Evolutionary conservation across 2,888 invertebrate genomes (phyloP).

Genomic region (Athalia cordata): DNA sequence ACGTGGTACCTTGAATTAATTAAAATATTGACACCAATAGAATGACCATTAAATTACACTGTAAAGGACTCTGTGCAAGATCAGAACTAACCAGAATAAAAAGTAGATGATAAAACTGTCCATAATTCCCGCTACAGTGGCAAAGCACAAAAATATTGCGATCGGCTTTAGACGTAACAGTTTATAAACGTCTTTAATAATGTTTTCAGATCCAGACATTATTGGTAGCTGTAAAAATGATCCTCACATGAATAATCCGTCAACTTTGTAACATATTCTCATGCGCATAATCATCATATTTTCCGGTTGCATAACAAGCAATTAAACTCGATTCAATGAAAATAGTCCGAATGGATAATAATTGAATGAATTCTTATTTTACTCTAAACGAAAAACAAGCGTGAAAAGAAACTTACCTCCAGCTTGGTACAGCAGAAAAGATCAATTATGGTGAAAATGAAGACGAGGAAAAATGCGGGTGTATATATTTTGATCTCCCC

Average conservation of each 20-base stretch:
- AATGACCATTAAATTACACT: neutral
- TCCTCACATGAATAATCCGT: neutral
- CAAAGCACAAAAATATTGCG: conserved; percentile 82
- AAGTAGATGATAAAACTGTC: conserved; percentile 89
- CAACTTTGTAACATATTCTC: too few species aligned
- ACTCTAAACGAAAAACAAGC: too few species aligned
- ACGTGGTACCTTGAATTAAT: neutral
- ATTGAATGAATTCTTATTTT: too few species aligned
- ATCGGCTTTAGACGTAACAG: conserved; percentile 81
- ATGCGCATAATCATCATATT: neutral
- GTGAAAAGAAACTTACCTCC: conserved; percentile 72
- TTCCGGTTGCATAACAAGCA: neutral
- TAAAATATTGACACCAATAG: neutral
- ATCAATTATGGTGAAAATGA: conserved; percentile 80
- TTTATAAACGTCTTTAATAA: conserved; percentile 80
- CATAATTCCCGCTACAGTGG: conserved; percentile 84
- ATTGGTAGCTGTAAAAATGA: conserved; percentile 78
- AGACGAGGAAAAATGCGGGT: conserved; percentile 82
- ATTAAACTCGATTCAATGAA: too few species aligned
- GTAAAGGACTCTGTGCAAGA: neutral
- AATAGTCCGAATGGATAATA: too few species aligned
- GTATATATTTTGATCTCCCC: conserved; percentile 80
- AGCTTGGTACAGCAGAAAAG: conserved; percentile 80
- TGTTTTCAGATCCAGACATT: conserved; percentile 80
- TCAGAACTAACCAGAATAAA: conserved; percentile 82